Percentiles rank a stretch among this genome's conserved stretches.
Evolutionary conservation across 2,113 vertebrate genomes (phyloP).

Genomic region (Tragulus kanchil): DNA sequence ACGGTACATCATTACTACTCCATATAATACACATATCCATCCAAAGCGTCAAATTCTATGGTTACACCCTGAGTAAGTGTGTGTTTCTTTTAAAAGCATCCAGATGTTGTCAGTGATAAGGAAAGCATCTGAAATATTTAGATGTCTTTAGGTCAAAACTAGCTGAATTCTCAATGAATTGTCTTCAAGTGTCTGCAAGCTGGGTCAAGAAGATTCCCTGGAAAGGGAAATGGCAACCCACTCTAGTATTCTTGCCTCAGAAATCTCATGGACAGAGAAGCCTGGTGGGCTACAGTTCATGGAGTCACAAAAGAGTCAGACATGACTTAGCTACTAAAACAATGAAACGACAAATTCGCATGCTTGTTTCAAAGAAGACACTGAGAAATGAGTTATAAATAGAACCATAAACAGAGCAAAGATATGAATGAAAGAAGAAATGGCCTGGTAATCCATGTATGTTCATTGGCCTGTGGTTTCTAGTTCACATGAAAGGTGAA

Average conservation of each 20-base stretch:
- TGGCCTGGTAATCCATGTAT: background rate
- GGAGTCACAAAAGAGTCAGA: background rate
- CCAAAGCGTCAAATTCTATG: background rate
- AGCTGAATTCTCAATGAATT: background rate
- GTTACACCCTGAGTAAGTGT: background rate
- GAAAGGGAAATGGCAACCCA: background rate
- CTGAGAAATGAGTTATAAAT: background rate
- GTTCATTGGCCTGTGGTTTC: background rate
- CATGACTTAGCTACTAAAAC: background rate
- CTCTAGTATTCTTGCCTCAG: background rate
- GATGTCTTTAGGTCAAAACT: background rate
- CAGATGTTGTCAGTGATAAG: background rate
- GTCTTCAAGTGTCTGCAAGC: background rate
- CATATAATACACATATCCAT: background rate
- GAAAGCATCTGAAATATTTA: conserved; percentile 43
- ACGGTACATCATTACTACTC: background rate
- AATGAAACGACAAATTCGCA: background rate
- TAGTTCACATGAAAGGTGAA: background rate
- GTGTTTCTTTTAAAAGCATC: conserved; percentile 47
- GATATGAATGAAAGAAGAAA: background rate
- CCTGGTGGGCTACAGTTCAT: background rate
- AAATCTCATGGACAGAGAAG: background rate
- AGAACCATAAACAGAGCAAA: background rate
- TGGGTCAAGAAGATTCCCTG: background rate
- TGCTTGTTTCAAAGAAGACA: background rate